A percentile compares a stretch with the other conserved stretches of the same genome.
These are phyloP conservation scores for Heteromyza rotundicornis DNA, from an alignment of 2,888 invertebrate genomes.

Conservation along the genomic window DNA sequence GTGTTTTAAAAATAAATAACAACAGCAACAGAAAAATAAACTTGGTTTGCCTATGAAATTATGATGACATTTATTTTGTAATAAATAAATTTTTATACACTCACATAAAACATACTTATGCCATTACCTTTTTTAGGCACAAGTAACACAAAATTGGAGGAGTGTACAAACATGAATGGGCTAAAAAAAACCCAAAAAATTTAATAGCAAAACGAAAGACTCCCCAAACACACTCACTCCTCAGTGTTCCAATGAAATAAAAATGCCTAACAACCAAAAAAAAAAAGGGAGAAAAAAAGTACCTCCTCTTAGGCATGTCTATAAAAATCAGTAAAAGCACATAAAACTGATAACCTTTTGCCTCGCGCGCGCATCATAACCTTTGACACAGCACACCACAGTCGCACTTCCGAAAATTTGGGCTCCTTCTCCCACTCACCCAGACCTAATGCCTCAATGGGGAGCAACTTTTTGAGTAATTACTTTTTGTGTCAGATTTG, in stretches of 20 bases:
- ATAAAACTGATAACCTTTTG: slow-evolving; percentile 53
- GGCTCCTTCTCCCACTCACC: too few relatives aligned
- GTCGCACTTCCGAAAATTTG: not conserved
- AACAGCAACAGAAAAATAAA: too few relatives aligned
- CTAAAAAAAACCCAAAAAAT: not conserved
- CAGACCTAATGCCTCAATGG: slow-evolving; percentile 30
- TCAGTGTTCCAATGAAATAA: not conserved
- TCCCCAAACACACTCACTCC: not conserved
- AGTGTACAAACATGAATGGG: too few relatives aligned
- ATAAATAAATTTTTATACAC: too few relatives aligned
- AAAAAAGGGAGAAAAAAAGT: too few relatives aligned
- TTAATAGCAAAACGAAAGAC: not conserved
- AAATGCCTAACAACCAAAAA: not conserved
- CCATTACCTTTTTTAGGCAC: not conserved
- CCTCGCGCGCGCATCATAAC: slow-evolving; percentile 5
- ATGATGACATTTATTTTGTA: too few relatives aligned
- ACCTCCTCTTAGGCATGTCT: not conserved
- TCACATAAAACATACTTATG: not conserved
- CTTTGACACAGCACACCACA: not conserved
- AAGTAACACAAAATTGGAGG: too few relatives aligned
- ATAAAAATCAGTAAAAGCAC: slow-evolving; percentile 44
- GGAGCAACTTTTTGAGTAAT: slow-evolving; percentile 49
- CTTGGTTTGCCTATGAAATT: too few relatives aligned
- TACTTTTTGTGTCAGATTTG: slow-evolving; percentile 44
- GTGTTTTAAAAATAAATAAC: too few relatives aligned